Base-by-base conservation (phyloP, 2,113 vertebrate species). In the Sceloporus tristichus region DNA sequence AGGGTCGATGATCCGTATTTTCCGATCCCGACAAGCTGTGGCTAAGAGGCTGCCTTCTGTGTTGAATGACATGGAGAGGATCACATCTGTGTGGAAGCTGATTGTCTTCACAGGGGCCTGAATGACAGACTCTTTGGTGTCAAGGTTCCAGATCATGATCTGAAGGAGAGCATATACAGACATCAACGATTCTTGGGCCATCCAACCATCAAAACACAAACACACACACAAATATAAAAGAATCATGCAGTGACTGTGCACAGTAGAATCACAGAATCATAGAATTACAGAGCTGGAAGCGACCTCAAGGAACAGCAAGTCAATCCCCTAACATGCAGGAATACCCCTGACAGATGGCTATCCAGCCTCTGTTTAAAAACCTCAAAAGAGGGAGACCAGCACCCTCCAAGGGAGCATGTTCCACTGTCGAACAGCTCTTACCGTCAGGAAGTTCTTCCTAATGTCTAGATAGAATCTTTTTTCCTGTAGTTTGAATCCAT, bases 131-230 rank as follows among this genome's bases (percentile, higher is more conserved):
- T 97, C 97, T 0, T 91, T 88, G 86, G 94, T 96, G 84, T 97
- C 97, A 90, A 99, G 97, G 92, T 98, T 99, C 98, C 98, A 99
- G 95, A 98, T 96, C 98, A 99, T 98, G 89, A 99, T 94, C 98
- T 99, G 95, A 0, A 75, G 1, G 2, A 92, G 83, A 93, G 81
- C 42, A 88, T 71, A 29, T 29, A 91, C 0, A 77, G 0, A 59
- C 87, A 62, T 70, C 1, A n/a, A 29, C 21, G 89, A 79, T 21
- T 29, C 79, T 21, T n/a, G n/a, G 34, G 0, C 85, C 8, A 42
- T 1, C 54, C 5, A 3, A 10, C 13, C 3, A 62, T 10, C 18
- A 34, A 34, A 34, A 34, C 34, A 34, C 34, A 34, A 34, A 34
- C 34, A 34, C 34, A 34, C 34, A 34, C 34, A 34, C 34, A 34